Base-by-base conservation (phyloP, 2,113 vertebrate genomes). In the Nansenia antarctica region DNA sequence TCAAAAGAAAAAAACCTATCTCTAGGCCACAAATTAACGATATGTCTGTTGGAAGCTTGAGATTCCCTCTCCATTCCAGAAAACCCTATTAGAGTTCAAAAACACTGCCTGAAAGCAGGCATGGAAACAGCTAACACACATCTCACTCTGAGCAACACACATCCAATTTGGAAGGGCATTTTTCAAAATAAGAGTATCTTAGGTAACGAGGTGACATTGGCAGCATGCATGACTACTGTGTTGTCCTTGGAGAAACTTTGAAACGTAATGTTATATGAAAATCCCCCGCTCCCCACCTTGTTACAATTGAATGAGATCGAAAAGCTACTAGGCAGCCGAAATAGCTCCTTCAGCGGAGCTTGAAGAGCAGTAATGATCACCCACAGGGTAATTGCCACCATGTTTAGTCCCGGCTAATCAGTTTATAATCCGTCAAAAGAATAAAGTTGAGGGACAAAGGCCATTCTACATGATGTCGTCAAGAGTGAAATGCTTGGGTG, bases 11-110 rank as follows among this genome's bases (percentile, higher is more conserved):
- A 49, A 45, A 70, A 47, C 42, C 60, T 77, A 52, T 68, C 82
- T 82, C 29, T 67, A n/a, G 82, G 82, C 81, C 8, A 55, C 64
- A 63, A 82, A 82, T 76, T 82, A 86, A 88, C 78, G 76, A 85
- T 0, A 59, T 69, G 57, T 80, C 70, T 65, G 67, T 72, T 57
- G 34, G 59, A 72, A 68, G 62, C 76, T 27, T 61, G 55, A 70
- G 63, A 30, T 37, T 65, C 81, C 74, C 70, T 66, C 47, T 78
- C 42, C 70, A 67, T 77, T 77, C 74, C 61, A 72, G 26, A 70
- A 68, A 73, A 66, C 58, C 62, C 45, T 54, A 61, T 77, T 65
- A 61, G 65, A 60, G 64, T 77, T 76, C 71, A 78, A 79, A 80
- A 59, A 65, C 29, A 55, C 18, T 12, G 61, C 39, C 57, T 59